Evolutionary conservation across 2,797 vertebrate genomes (phyloP), one percentile per base, ranked within the genome.

Genomic region (Coluber constrictor): DNA sequence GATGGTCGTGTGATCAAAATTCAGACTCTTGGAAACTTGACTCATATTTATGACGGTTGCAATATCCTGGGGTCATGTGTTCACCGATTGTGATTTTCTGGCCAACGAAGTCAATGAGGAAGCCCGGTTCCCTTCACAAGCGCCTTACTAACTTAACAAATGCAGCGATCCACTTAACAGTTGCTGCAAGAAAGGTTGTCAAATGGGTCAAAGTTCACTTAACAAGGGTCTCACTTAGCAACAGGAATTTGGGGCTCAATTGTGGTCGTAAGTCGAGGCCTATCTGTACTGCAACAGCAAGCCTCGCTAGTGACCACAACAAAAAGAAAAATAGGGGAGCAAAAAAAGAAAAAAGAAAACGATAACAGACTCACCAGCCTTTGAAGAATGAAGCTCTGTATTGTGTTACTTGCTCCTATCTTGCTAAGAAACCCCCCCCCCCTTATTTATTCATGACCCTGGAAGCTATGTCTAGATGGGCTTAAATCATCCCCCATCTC

Each of bases 401-500:
- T 94, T 96, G 91, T 96, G 97, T 97, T 97, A 95, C 56, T 91
- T 0, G 54, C 86, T 94, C 89, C 3, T 94, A 96, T 97, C 97
- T 97, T 93, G 94, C 94, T 96, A 96, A 95, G 95, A 97, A 97
- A 96, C 96, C 95, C 66, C 66, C 55, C 55, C 12, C 43, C 43
- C 43, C 43, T 94, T 95, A 93, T 97, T 97, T 97, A 96, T 96
- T 97, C 97, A 96, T 37, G 88, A 95, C 94, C 94, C 51, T 7
- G 93, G 95, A 94, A 95, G 96, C 96, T 95, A 95, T 90, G 95
- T 95, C 96, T 96, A 93, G 94, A 93, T 92, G 95, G 97, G 95
- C 93, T 97, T 96, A 97, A 96, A 96, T 94, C 93, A 92, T 93
- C 94, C 93, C 66, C 92, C 96, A 88, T 97, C 96, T 96, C 47